phyloP scores from a whole-genome alignment of 2,888 invertebrate species.

The Heteromyza rotundicornis region DNA sequence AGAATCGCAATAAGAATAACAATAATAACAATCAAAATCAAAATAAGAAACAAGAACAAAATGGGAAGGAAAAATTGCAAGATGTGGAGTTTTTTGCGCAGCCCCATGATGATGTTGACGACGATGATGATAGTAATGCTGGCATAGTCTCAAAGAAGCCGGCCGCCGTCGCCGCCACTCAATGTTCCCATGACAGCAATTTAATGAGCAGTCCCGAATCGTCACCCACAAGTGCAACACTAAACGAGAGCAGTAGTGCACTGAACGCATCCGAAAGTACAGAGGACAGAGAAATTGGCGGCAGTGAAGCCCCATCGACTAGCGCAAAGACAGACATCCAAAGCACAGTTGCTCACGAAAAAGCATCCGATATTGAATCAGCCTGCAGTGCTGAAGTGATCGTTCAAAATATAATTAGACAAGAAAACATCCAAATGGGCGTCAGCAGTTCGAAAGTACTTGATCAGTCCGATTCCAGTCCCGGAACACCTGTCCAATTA shows the following conservation, averaged over 20 bases:
- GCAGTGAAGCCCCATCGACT: too few species aligned
- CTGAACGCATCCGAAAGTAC: too few species aligned
- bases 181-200: slow-evolving; percentile 28
- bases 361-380: neutral
- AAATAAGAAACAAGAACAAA: slow-evolving; percentile 25
- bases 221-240: slow-evolving; percentile 22
- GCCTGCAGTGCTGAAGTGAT: too few species aligned
- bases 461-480: neutral
- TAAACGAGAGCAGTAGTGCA: slow-evolving; percentile 6
- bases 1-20: slow-evolving; percentile 48
- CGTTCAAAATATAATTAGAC: too few species aligned
- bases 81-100: neutral
- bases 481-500: too few species aligned
- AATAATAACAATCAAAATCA: slow-evolving; percentile 38
- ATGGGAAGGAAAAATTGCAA: slow-evolving; percentile 1
- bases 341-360: slow-evolving; percentile 17
- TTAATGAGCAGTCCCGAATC: slow-evolving; percentile 2
- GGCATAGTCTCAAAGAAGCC: slow-evolving; percentile 44
- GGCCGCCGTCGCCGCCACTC: slow-evolving; percentile 28
- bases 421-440: slow-evolving; percentile 11
- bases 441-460: slow-evolving; percentile 6
- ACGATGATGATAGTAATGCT: slow-evolving; percentile 48
- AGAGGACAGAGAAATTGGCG: too few species aligned
- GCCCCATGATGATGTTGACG: too few species aligned
- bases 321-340: too few species aligned